These are phyloP conservation scores for Scopus umbretta DNA, from an alignment of 2,113 vertebrate species.

Conservation along the genomic window DNA sequence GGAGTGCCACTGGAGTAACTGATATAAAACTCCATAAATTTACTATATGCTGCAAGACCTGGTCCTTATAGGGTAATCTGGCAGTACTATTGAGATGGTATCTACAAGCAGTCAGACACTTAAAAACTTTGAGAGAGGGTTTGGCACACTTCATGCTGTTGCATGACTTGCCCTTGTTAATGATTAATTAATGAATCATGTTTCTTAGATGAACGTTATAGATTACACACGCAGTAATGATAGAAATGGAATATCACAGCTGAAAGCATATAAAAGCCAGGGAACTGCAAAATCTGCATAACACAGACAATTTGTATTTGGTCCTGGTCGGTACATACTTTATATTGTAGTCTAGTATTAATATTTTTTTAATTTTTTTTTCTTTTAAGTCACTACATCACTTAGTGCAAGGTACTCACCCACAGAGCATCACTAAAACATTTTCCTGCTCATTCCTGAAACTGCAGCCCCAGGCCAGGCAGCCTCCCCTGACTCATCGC, in stretches of 20 bases:
- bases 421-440: not conserved
- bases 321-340: not conserved
- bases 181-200: constrained; percentile 33
- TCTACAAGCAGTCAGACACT: not conserved
- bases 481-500: accelerated
- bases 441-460: not conserved
- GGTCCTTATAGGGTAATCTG: not conserved
- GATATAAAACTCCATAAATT: not conserved
- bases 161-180: constrained; percentile 19
- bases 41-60: not conserved
- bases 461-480: not conserved
- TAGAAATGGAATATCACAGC: not conserved
- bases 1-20: not conserved
- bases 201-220: constrained; percentile 19
- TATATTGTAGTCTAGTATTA: not conserved
- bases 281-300: not conserved
- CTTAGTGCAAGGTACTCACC: not conserved
- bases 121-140: not conserved
- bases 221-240: not conserved
- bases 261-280: not conserved
- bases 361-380: no score
- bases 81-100: not conserved
- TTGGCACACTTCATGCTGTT: not conserved
- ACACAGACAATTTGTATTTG: not conserved
- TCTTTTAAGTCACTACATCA: not conserved